Conservation (phyloP, 1,140 invertebrate species). For the Drosophila varians region DNA sequence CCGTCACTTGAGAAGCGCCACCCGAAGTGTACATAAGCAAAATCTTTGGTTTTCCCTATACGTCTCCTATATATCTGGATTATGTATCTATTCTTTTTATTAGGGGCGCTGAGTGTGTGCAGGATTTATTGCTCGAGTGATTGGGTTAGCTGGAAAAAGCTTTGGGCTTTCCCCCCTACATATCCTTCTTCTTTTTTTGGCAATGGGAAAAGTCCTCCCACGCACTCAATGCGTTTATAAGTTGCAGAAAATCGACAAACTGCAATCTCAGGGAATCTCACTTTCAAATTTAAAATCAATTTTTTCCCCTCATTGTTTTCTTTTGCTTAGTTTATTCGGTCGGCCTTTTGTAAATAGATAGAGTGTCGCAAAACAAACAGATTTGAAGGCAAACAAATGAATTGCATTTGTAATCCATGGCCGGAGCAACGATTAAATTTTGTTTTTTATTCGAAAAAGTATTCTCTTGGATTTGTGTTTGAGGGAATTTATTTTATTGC, state of each 20-base stretch:
- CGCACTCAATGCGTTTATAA: no score
- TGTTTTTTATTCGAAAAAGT: not conserved
- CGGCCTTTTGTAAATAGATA: constrained; percentile 32
- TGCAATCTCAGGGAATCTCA: constrained; percentile 20
- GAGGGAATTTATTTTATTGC: constrained; percentile 12
- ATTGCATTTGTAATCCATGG: constrained; percentile 37
- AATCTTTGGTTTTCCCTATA: constrained; percentile 20
- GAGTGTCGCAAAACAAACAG: constrained; percentile 40
- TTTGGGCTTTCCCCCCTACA: constrained; percentile 37
- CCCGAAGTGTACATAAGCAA: constrained; percentile 14
- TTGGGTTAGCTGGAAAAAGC: constrained; percentile 50
- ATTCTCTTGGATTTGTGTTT: constrained; percentile 1
- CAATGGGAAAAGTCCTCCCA: no score
- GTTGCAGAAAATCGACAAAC: constrained; percentile 45
- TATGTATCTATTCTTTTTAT: constrained; percentile 13
- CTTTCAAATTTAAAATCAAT: constrained; percentile 16
- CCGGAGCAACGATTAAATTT: constrained; percentile 29
- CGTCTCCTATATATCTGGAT: not conserved
- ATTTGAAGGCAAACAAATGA: constrained; percentile 42
- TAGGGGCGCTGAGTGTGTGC: constrained; percentile 46
- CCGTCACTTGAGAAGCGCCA: constrained; percentile 38
- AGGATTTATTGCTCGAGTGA: constrained; percentile 55
- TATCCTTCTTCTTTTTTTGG: no score
- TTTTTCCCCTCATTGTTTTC: constrained; percentile 22
- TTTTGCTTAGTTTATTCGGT: constrained; percentile 11